Evolutionary conservation across 2,888 invertebrate genomes (phyloP).

Genomic region (Diarsia rubi): DNA sequence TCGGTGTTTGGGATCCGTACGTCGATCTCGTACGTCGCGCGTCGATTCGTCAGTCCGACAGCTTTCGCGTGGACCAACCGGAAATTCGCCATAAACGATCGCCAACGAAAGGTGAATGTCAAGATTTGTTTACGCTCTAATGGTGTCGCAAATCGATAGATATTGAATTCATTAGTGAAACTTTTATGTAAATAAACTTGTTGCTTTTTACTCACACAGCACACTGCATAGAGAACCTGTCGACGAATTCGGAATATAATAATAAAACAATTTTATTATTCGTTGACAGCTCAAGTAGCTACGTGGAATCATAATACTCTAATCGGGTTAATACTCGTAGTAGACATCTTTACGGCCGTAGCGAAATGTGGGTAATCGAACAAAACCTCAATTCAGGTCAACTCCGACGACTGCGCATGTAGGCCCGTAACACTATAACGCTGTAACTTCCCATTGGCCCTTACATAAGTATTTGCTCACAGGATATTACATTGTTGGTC

Average conservation of each 20-base stretch:
- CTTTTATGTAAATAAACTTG: conserved; percentile 64
- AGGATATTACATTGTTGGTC: conserved; percentile 58
- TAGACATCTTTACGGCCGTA: conserved; percentile 36
- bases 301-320: conserved; percentile 8
- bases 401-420: conserved; percentile 43
- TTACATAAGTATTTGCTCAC: conserved; percentile 49
- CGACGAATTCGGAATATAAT: conserved; percentile 1
- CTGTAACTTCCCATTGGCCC: conserved; percentile 48
- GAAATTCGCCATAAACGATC: conserved; percentile 78
- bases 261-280: conserved; percentile 11
- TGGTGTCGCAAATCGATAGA: conserved; percentile 61
- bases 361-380: conserved; percentile 54
- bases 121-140: conserved; percentile 78
- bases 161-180: conserved; percentile 69
- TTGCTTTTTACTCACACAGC: conserved; percentile 27
- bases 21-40: conserved; percentile 59
- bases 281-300: conserved; percentile 12
- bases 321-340: conserved; percentile 37
- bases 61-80: conserved; percentile 84
- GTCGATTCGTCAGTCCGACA: conserved; percentile 64
- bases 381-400: conserved; percentile 53
- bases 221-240: conserved; percentile 43
- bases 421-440: conserved; percentile 36
- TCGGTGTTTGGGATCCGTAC: conserved; percentile 61
- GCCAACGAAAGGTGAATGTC: conserved; percentile 87